Conservation (phyloP, 2,888 invertebrate species). For the Eucriotettix oculatus region DNA sequence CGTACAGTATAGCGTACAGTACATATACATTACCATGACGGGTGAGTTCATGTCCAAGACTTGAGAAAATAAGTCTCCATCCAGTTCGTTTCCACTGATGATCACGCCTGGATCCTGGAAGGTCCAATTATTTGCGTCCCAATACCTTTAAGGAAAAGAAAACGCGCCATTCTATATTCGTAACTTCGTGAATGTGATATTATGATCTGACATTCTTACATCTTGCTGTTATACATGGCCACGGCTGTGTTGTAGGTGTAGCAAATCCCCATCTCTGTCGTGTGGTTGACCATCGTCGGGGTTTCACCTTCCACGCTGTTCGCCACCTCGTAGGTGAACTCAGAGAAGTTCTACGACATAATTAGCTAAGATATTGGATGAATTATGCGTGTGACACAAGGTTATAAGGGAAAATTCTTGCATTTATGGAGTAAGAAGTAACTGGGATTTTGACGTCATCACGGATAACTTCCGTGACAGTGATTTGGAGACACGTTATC, state of each 20-base stretch:
- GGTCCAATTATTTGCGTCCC: constrained; percentile 27
- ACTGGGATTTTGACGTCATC: too few relatives aligned
- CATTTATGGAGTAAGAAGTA: too few relatives aligned
- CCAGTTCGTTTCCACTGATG: constrained; percentile 47
- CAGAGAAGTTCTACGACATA: not conserved
- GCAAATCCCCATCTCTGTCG: constrained; percentile 47
- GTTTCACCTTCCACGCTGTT: constrained; percentile 5
- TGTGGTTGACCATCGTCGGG: not conserved
- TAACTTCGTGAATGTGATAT: too few relatives aligned
- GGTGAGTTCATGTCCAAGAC: constrained; percentile 46
- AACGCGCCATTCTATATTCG: too few relatives aligned
- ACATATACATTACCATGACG: too few relatives aligned
- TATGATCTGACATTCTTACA: too few relatives aligned
- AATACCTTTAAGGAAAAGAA: constrained; percentile 30
- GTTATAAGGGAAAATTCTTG: too few relatives aligned
- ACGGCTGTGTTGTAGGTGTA: constrained; percentile 49
- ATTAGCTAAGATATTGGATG: constrained; percentile 1
- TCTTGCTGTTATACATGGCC: constrained; percentile 38
- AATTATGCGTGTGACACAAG: too few relatives aligned
- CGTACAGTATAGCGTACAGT: not conserved
- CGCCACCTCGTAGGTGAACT: not conserved
- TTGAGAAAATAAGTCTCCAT: constrained; percentile 60
- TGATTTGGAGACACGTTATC: too few relatives aligned
- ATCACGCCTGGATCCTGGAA: constrained; percentile 1
- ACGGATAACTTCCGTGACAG: too few relatives aligned